Conservation (phyloP, 2,797 vertebrate species). For the Scarus forsteni region DNA sequence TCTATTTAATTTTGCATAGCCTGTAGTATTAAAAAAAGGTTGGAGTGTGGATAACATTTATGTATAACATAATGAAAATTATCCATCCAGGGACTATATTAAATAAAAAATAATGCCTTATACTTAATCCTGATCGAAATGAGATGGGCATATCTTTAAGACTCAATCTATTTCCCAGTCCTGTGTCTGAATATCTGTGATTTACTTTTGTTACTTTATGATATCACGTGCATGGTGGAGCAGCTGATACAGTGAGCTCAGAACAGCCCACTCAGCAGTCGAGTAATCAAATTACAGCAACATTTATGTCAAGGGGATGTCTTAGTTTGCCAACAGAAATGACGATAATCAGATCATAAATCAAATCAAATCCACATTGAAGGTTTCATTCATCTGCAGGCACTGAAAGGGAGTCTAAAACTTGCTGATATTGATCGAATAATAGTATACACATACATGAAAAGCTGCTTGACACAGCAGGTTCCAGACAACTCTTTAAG, state of each 20-base stretch:
- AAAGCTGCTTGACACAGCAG: not conserved
- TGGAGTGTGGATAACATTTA: too few relatives aligned
- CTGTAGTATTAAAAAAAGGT: too few relatives aligned
- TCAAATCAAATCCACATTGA: constrained; percentile 20
- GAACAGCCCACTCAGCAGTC: constrained; percentile 28
- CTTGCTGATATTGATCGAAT: constrained; percentile 4
- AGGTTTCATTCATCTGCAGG: not conserved
- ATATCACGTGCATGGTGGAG: constrained; percentile 11
- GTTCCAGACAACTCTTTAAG: not conserved
- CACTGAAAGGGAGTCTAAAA: not conserved
- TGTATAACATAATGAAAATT: too few relatives aligned
- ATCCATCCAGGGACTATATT: too few relatives aligned
- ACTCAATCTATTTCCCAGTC: too few relatives aligned
- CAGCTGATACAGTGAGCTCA: constrained; percentile 8
- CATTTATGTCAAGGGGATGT: constrained; percentile 12
- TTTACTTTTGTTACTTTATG: constrained; percentile 6
- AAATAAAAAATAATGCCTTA: too few relatives aligned
- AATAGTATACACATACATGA: constrained; percentile 3
- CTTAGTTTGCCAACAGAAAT: constrained; percentile 17
- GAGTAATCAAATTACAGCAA: constrained; percentile 23
- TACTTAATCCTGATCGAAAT: too few relatives aligned
- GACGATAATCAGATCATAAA: constrained; percentile 16
- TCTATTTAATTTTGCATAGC: too few relatives aligned
- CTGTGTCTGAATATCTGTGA: not conserved
- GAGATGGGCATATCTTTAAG: too few relatives aligned